Evolutionary conservation across 2,113 vertebrate species (phyloP), one percentile per base, ranked within the genome.

Genomic region (Caretta caretta): DNA sequence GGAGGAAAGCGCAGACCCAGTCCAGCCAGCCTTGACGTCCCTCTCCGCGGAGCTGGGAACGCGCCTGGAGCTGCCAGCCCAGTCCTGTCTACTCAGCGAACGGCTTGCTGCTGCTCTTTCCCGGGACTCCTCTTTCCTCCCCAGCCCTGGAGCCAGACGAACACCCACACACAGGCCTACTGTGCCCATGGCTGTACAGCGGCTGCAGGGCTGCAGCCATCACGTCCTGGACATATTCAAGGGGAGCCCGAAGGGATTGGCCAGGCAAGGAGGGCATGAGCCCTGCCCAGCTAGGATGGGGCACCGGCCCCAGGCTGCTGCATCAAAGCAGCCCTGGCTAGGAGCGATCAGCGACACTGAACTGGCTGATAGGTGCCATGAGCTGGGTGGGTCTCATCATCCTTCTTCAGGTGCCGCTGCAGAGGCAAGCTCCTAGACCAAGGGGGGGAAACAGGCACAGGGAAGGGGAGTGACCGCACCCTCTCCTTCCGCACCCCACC

Each of bases 401-500:
- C 14, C 59, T 13, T 35, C 14, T 65, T 65, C 3, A 31, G 25
- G 31, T 65, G 62, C 10, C 11, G 27, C 57, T 8, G 29, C 59
- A 14, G 12, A 62, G 65, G 19, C 2, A 4, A 38, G 65, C 65
- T 69, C 35, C 35, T 35, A 20, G 65, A 9, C 46, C 27, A 50
- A 7, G 49, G 49, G 22, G 85, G 83, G 56, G 65, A 57, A 83
- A 65, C 93, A 93, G 97, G 94, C 94, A 54, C 46, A 57, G 84
- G 94, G 94, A 94, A 93, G 84, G 94, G 94, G 93, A 93, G 31
- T 19, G 35, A 69, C 62, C 9, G 17, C 16, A 51, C 51, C 16
- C 14, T 14, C 16, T 42, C 51, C 51, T 6, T 42, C 42, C 42
- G 51, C 51, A 51, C 51, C 51, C 16, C 16, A 51, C 51, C 5